A percentile compares a stretch with the other conserved stretches of the same genome.
Evolutionary conservation across 2,888 invertebrate species (phyloP).

Genomic region (Brachynemurus nebulosus): DNA sequence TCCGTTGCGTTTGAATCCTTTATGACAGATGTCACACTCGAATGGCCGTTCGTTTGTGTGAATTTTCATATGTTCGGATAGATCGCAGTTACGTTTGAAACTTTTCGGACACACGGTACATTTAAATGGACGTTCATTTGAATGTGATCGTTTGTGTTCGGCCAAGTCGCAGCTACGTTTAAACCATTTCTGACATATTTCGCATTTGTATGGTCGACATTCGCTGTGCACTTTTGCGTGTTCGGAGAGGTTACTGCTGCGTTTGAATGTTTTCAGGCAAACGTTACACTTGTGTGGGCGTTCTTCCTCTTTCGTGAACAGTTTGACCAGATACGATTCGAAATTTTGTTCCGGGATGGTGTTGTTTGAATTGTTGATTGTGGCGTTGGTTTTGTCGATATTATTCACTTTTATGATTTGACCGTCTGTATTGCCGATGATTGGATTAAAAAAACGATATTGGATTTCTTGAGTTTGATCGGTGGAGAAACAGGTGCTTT

Average conservation of each 20-base stretch:
- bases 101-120: conserved; percentile 2
- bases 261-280: conserved; percentile 5
- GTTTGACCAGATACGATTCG: conserved; percentile 1
- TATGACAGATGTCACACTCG: conserved; percentile 4
- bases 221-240: conserved; percentile 5
- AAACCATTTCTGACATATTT: conserved; percentile 7
- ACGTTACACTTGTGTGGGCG: conserved; percentile 6
- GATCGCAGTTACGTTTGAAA: conserved; percentile 3
- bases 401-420: not conserved
- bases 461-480: conserved; percentile 1
- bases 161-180: conserved; percentile 1
- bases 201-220: conserved; percentile 6
- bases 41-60: conserved; percentile 4
- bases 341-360: conserved; percentile 6
- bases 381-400: not conserved
- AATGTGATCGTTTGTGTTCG: conserved; percentile 4
- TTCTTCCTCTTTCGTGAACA: conserved; percentile 6
- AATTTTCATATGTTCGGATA: conserved; percentile 5
- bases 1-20: conserved; percentile 4
- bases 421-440: not conserved
- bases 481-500: conserved; percentile 1
- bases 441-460: not conserved
- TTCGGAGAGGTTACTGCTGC: not conserved
- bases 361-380: not conserved
- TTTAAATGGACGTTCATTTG: conserved; percentile 5